Evolutionary conservation across 2,797 vertebrate genomes (phyloP), one percentile per base, ranked within the genome.

Genomic region (Ciconia nigra): DNA sequence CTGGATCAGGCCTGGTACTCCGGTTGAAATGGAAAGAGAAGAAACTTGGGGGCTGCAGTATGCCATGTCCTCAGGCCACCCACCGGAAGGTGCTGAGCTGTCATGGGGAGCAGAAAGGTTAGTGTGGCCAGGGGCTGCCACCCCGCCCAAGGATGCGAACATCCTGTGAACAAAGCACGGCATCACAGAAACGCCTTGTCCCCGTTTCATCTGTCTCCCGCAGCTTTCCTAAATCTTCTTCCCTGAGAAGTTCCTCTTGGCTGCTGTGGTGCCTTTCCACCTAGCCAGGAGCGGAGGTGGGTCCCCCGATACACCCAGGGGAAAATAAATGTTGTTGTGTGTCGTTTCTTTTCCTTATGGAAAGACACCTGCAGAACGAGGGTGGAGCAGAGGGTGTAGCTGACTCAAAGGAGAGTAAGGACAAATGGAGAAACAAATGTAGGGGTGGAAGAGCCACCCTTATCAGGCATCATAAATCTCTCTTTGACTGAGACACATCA

Each of bases 61-160:
- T 51, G 67, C 46, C 3, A 0, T 33, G 44, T 54, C 35, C 77
- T 63, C 44, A 20, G 37, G 49, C n/a, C 31, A 22, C 47, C 33
- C 14, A 18, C 13, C 0, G 0, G 37, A 70, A 9, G 10, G 6
- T 44, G n/a, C 2, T 58, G 52, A 54, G 58, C 28, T 42, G 49
- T n/a, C 44, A 9, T 4, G 11, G 41, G 65, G 44, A 78, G 28
- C 62, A 63, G 80, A 42, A 42, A 55, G 24, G 15, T 47, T 20
- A 55, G 16, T 0, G 1, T 10, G 61, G 46, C 47, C 39, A 10
- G 35, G 18, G 37, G 7, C 5, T 73, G 59, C 37, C 71, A 71
- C 26, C 26, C 41, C 9, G 4, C 35, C 46, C 10, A 17, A 47
- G 51, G 35, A 83, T 61, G 22, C 22, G 10, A 39, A 39, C 37